phyloP scores from a whole-genome alignment of 2,113 vertebrate genomes.

The Aythya baeri region DNA sequence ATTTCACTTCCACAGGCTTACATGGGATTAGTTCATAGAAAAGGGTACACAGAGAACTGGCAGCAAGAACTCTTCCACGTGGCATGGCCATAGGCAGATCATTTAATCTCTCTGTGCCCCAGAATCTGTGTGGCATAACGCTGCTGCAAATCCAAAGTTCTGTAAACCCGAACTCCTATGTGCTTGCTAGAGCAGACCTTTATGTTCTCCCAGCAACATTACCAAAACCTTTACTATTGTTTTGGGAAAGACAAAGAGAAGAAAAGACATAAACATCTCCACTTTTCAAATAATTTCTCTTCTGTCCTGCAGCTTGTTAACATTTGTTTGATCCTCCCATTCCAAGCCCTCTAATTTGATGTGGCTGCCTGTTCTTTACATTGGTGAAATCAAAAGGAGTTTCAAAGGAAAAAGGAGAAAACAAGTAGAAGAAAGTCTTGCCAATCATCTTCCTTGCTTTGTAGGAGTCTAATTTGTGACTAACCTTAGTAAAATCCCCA shows the following conservation, averaged over 20 bases:
- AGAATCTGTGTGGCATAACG: not conserved
- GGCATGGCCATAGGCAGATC: not conserved
- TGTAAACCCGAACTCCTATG: not conserved
- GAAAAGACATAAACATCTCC: not conserved
- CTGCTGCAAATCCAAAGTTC: not conserved
- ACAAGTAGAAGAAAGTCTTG: not conserved
- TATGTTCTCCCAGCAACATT: not conserved
- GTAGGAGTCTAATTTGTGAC: not conserved
- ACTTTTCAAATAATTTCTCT: not conserved
- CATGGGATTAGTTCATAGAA: not conserved
- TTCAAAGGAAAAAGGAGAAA: conserved; percentile 11
- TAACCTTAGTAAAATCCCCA: not conserved
- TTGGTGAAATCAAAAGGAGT: not conserved
- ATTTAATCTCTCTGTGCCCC: not conserved
- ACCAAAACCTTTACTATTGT: not conserved
- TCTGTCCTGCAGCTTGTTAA: not conserved
- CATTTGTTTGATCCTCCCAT: conserved; percentile 7
- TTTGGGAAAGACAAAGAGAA: not conserved
- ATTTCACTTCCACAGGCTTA: not conserved
- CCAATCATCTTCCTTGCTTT: not conserved
- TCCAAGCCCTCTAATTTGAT: not conserved
- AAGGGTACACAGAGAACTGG: not conserved
- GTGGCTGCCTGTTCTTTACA: not conserved
- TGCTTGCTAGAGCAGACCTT: not conserved
- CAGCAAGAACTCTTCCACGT: not conserved